These are phyloP conservation scores for Zaprionus davidi DNA, from an alignment of 1,140 invertebrate genomes.

Conservation along the genomic window DNA sequence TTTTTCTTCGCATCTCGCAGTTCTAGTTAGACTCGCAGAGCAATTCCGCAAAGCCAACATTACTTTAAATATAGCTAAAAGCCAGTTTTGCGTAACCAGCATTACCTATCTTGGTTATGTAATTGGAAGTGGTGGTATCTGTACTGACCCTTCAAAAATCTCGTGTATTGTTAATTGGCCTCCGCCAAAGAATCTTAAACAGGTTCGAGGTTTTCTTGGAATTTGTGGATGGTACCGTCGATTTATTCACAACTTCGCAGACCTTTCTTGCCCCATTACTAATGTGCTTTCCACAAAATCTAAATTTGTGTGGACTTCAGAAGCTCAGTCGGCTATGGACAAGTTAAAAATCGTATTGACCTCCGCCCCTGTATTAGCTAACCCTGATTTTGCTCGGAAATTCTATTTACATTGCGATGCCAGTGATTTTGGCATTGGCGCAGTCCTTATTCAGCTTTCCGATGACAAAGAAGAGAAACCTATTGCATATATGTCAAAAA, in stretches of 20 bases:
- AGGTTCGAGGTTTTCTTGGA: too few relatives aligned
- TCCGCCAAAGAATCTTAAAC: slow-evolving; percentile 3
- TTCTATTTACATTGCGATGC: slow-evolving; percentile 15
- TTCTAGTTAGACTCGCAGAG: not conserved
- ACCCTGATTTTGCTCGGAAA: slow-evolving; percentile 1
- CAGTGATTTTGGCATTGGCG: not conserved
- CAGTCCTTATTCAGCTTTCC: not conserved
- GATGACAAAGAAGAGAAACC: not conserved
- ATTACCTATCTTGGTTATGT: too few relatives aligned
- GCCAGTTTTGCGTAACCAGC: too few relatives aligned
- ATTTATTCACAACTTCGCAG: slow-evolving; percentile 20
- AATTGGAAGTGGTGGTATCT: not conserved
- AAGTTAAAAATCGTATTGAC: not conserved
- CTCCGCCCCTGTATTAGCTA: slow-evolving; percentile 5
- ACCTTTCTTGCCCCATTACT: not conserved
- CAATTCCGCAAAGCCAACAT: not conserved
- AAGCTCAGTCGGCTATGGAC: slow-evolving; percentile 13
- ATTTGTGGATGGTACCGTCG: not conserved
- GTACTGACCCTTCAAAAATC: slow-evolving; percentile 10
- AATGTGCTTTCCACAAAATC: slow-evolving; percentile 2
- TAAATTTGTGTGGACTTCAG: slow-evolving; percentile 15
- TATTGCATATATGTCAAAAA: not conserved
- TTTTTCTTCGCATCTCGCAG: slow-evolving; percentile 1
- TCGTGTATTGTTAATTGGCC: not conserved
- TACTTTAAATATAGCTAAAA: too few relatives aligned